A percentile compares a stretch with the other conserved stretches of the same genome.
Evolutionary conservation across 2,797 vertebrate genomes (phyloP).

Genomic region (Pangasius mekongensis): DNA sequence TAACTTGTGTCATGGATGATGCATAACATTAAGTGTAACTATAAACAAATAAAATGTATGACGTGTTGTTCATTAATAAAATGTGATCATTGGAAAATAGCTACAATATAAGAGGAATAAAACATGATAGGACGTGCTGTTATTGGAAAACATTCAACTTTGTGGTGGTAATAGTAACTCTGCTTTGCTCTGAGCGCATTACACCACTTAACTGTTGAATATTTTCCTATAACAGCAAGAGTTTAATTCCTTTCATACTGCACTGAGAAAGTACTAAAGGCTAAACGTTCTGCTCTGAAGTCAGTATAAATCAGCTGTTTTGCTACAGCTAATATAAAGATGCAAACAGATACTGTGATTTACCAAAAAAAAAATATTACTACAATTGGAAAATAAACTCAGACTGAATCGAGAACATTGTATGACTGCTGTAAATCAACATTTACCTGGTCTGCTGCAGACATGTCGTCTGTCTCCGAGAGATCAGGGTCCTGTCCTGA

Average conservation of each 20-base stretch:
- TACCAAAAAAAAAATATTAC: not conserved
- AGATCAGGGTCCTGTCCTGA: constrained; percentile 73
- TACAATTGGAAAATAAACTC: not conserved
- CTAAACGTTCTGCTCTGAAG: not conserved
- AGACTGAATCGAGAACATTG: not conserved
- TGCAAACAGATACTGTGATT: not conserved
- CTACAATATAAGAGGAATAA: not conserved
- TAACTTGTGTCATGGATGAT: not conserved
- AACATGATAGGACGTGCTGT: not conserved
- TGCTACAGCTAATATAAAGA: not conserved
- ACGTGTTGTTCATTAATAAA: not conserved
- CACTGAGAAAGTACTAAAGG: not conserved
- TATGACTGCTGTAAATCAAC: not conserved
- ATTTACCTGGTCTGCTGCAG: constrained; percentile 73
- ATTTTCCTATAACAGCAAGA: not conserved
- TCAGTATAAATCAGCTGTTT: not conserved
- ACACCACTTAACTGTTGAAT: not conserved
- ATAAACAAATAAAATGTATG: not conserved
- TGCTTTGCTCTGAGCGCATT: not conserved
- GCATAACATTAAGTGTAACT: not conserved
- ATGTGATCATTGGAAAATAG: not conserved
- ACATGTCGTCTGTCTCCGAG: constrained; percentile 71
- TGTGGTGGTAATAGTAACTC: too few species aligned
- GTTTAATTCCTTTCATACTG: not conserved
- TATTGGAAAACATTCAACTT: not conserved